Conservation (phyloP, 2,113 vertebrate species). For the Oryzias woworae region DNA sequence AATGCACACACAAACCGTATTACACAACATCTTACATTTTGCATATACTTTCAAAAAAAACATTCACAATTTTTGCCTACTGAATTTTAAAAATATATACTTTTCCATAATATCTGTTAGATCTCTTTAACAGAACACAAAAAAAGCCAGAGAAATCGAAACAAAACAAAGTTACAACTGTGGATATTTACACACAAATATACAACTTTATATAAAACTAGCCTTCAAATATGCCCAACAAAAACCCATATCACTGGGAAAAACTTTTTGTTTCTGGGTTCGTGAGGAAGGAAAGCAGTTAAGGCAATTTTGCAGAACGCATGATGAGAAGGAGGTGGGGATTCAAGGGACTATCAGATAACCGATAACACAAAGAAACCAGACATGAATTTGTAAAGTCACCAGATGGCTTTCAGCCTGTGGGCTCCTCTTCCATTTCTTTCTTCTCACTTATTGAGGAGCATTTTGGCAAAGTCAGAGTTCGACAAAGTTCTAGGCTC, state of each 20-base stretch:
- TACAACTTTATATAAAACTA: slow-evolving; percentile 56
- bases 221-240: slow-evolving; percentile 30
- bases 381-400: slow-evolving; percentile 75
- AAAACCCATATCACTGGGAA: slow-evolving; percentile 30
- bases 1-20: slow-evolving; percentile 43
- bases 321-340: slow-evolving; percentile 33
- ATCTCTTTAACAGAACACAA: slow-evolving; percentile 42
- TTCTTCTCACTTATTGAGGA: slow-evolving; percentile 86
- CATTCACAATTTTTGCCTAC: slow-evolving; percentile 51
- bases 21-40: slow-evolving; percentile 53
- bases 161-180: slow-evolving; percentile 53
- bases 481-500: slow-evolving; percentile 87
- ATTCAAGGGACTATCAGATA: slow-evolving; percentile 57
- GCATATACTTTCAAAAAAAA: slow-evolving; percentile 51
- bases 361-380: slow-evolving; percentile 49
- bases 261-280: slow-evolving; percentile 2
- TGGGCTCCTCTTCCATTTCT: slow-evolving; percentile 62
- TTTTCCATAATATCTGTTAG: slow-evolving; percentile 27
- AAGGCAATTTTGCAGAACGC: slow-evolving; percentile 62
- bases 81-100: slow-evolving; percentile 64
- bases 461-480: slow-evolving; percentile 93
- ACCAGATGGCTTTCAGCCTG: slow-evolving; percentile 80
- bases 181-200: slow-evolving; percentile 70
- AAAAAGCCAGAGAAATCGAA: slow-evolving; percentile 43
- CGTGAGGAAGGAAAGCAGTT: slow-evolving; percentile 41